A percentile compares a stretch with the other conserved stretches of the same genome.
These are phyloP conservation scores for Thecophora atra DNA, from an alignment of 2,888 invertebrate genomes.

Conservation along the genomic window DNA sequence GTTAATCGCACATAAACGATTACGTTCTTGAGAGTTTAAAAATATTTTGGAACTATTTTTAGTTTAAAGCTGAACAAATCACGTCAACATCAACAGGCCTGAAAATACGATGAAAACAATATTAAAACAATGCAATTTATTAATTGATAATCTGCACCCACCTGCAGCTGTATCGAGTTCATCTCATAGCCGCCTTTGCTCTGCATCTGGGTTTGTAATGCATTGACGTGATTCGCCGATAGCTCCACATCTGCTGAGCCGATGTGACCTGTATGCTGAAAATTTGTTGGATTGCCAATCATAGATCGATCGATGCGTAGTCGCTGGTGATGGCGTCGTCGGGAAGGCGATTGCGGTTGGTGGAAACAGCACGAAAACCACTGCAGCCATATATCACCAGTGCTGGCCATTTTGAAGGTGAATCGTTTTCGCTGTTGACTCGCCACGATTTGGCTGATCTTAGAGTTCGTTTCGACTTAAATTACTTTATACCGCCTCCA, in stretches of 20 bases:
- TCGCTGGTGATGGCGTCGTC: constrained; percentile 74
- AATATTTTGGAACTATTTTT: constrained; percentile 27
- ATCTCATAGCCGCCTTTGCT: constrained; percentile 94
- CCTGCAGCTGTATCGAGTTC: constrained; percentile 66
- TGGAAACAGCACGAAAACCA: constrained; percentile 92
- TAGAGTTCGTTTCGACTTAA: not conserved
- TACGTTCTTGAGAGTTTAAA: not conserved
- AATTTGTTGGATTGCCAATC: constrained; percentile 96
- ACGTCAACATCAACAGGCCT: constrained; percentile 57
- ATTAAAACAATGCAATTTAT: not conserved
- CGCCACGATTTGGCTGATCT: constrained; percentile 38
- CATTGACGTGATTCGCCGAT: constrained; percentile 82
- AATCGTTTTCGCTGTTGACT: constrained; percentile 37
- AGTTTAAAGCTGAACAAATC: constrained; percentile 46
- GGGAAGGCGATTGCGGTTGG: constrained; percentile 79
- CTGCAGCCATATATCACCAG: constrained; percentile 84
- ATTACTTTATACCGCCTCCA: not conserved
- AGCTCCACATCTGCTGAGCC: constrained; percentile 90
- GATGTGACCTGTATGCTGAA: constrained; percentile 89
- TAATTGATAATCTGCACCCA: constrained; percentile 47
- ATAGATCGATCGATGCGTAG: constrained; percentile 89
- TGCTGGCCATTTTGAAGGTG: constrained; percentile 71
- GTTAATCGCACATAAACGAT: too few species aligned
- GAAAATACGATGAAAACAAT: constrained; percentile 42
- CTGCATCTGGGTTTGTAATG: constrained; percentile 93